Evolutionary conservation across 1,140 invertebrate species (phyloP).

Genomic region (Aphelinus certus): DNA sequence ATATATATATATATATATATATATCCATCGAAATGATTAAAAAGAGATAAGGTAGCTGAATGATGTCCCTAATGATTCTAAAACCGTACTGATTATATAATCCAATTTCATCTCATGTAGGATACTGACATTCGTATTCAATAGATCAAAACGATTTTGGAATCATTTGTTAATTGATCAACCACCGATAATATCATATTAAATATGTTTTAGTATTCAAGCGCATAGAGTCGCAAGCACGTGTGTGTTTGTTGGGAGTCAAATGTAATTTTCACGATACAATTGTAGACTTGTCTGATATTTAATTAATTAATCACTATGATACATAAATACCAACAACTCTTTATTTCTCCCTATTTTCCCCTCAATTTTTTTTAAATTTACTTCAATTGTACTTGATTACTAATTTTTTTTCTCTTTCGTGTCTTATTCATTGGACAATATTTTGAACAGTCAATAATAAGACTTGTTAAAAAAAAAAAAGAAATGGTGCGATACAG

Average conservation of each 20-base stretch:
- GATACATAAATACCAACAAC: slow-evolving; percentile 44
- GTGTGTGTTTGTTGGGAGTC: slow-evolving; percentile 39
- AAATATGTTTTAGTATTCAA: slow-evolving; percentile 34
- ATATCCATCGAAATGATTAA: slow-evolving; percentile 9
- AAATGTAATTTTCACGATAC: slow-evolving; percentile 48
- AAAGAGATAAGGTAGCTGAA: slow-evolving; percentile 2
- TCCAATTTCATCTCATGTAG: too few species aligned
- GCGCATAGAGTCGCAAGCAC: slow-evolving; percentile 11
- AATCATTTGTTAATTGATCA: slow-evolving; percentile 1
- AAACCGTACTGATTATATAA: background rate
- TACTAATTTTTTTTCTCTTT: too few species aligned
- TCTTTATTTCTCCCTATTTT: background rate
- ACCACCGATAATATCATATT: slow-evolving; percentile 27
- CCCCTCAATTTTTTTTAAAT: too few species aligned
- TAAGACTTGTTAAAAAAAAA: too few species aligned
- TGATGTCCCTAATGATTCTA: background rate
- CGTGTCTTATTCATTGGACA: too few species aligned
- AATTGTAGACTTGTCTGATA: slow-evolving; percentile 49
- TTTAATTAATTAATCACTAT: slow-evolving; percentile 48
- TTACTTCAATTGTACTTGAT: too few species aligned
- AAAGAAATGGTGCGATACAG: too few species aligned
- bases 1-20: slow-evolving; percentile 10
- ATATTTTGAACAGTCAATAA: too few species aligned
- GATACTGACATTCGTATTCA: background rate
- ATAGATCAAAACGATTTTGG: slow-evolving; percentile 12